Percentiles rank a stretch among this genome's conserved stretches.
Evolutionary conservation across 1,140 invertebrate species (phyloP).

Genomic region (Ceratina australensis): DNA sequence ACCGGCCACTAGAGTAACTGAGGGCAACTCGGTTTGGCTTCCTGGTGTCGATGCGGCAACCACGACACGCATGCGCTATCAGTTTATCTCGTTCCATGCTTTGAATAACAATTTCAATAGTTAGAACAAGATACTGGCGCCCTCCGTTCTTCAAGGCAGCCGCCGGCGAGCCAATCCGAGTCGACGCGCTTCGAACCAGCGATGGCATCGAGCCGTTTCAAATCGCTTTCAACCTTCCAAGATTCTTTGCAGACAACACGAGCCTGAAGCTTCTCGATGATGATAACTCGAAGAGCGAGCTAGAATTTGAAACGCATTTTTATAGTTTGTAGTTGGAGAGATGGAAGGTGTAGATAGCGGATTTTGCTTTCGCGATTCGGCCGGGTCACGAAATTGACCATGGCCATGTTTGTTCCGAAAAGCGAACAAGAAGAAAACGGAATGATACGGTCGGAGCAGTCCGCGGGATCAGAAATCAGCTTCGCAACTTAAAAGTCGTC

Average conservation of each 20-base stretch:
- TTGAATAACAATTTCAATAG: background rate
- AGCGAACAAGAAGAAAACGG: conserved; percentile 9
- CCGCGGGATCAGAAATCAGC: background rate
- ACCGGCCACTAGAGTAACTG: conserved; percentile 79
- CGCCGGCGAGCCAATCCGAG: background rate
- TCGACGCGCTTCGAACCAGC: background rate
- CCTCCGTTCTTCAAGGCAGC: background rate
- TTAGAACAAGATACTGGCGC: conserved; percentile 8
- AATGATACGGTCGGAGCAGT: background rate
- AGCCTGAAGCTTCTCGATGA: too few relatives aligned
- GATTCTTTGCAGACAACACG: too few relatives aligned
- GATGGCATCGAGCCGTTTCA: background rate
- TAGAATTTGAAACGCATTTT: too few relatives aligned
- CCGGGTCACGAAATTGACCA: background rate
- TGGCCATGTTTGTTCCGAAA: background rate
- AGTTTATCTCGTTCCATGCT: background rate
- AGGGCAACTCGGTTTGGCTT: conserved; percentile 49
- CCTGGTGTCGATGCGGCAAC: conserved; percentile 61
- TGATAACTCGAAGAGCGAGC: too few relatives aligned
- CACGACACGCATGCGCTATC: conserved; percentile 66
- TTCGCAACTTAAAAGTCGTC: conserved; percentile 35
- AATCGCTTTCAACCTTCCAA: too few relatives aligned
- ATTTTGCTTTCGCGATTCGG: background rate
- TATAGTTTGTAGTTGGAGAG: too few relatives aligned
- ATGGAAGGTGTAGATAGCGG: too few relatives aligned